Evolutionary conservation across 2,888 invertebrate species (phyloP).

Genomic region (Microplitis deprimator): DNA sequence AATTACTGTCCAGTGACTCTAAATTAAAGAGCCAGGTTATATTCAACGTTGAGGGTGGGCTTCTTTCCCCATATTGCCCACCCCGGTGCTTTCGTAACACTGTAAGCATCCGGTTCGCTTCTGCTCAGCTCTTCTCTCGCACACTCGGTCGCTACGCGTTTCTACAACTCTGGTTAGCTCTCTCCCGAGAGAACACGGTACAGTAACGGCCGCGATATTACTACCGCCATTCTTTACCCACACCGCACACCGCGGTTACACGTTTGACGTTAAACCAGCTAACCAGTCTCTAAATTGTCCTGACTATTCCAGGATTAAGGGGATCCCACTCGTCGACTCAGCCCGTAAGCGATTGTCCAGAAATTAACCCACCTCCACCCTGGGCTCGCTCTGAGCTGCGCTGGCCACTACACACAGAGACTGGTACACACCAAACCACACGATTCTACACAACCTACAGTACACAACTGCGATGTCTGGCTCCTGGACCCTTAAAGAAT

Average conservation of each 20-base stretch:
- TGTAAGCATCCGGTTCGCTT: constrained; percentile 31
- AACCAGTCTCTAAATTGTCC: constrained; percentile 65
- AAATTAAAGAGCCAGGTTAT: constrained; percentile 70
- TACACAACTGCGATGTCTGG: constrained; percentile 46
- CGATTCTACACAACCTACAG: background rate
- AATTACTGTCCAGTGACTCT: constrained; percentile 71
- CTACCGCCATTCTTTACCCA: constrained; percentile 61
- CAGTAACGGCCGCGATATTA: constrained; percentile 53
- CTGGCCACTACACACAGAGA: too few species aligned
- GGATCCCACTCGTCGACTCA: constrained; percentile 39
- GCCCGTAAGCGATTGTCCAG: constrained; percentile 52
- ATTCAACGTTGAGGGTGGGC: constrained; percentile 61
- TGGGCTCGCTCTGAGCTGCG: constrained; percentile 38
- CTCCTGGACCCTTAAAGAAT: constrained; percentile 40
- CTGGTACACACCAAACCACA: background rate
- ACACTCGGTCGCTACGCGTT: constrained; percentile 43
- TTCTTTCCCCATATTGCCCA: constrained; percentile 29
- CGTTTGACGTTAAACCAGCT: constrained; percentile 64
- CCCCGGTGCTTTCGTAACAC: constrained; percentile 42
- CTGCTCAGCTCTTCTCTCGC: constrained; percentile 8
- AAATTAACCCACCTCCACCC: constrained; percentile 59
- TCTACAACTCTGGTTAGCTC: constrained; percentile 28
- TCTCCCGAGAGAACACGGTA: constrained; percentile 24
- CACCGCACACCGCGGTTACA: constrained; percentile 56
- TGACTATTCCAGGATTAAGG: constrained; percentile 62